A percentile compares a stretch with the other conserved stretches of the same genome.
phyloP scores from a whole-genome alignment of 2,888 invertebrate species.

The Masnerella sp. region DNA sequence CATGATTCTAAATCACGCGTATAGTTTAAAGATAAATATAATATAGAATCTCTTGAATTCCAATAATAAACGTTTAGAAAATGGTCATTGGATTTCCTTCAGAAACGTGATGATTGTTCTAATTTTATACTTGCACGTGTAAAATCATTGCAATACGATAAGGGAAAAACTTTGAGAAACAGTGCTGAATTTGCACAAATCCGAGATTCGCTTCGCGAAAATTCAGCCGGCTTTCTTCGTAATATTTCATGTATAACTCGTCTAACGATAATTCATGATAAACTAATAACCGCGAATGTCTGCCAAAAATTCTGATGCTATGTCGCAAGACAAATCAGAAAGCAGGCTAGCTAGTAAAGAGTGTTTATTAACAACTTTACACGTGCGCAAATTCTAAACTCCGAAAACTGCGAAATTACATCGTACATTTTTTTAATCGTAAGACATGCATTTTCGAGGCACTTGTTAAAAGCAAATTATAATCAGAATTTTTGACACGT shows the following conservation, averaged over 20 bases:
- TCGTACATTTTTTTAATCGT: neutral
- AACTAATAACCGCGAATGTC: slow-evolving; percentile 8
- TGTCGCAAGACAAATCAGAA: neutral
- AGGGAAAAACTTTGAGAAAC: slow-evolving; percentile 9
- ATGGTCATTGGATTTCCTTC: slow-evolving; percentile 1
- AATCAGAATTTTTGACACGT: slow-evolving; percentile 50
- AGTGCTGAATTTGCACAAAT: slow-evolving; percentile 2
- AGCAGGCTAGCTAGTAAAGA: neutral
- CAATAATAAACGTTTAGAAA: slow-evolving; percentile 20
- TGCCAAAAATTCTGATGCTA: slow-evolving; percentile 46
- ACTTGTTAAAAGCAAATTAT: slow-evolving; percentile 35
- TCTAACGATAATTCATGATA: slow-evolving; percentile 15
- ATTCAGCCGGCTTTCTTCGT: slow-evolving; percentile 15
- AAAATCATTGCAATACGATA: slow-evolving; percentile 22
- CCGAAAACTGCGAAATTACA: neutral
- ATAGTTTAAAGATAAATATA: slow-evolving; percentile 21
- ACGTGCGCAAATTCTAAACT: too few relatives aligned
- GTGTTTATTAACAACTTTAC: slow-evolving; percentile 16
- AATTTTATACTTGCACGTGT: slow-evolving; percentile 13
- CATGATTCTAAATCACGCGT: slow-evolving; percentile 21
- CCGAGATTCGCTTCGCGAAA: neutral
- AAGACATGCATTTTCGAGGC: slow-evolving; percentile 19
- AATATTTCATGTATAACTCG: slow-evolving; percentile 4
- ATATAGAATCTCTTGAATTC: slow-evolving; percentile 7
- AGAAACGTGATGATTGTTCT: slow-evolving; percentile 15